These are phyloP conservation scores for Magallana nippona DNA, from an alignment of 2,888 invertebrate genomes.

Conservation along the genomic window DNA sequence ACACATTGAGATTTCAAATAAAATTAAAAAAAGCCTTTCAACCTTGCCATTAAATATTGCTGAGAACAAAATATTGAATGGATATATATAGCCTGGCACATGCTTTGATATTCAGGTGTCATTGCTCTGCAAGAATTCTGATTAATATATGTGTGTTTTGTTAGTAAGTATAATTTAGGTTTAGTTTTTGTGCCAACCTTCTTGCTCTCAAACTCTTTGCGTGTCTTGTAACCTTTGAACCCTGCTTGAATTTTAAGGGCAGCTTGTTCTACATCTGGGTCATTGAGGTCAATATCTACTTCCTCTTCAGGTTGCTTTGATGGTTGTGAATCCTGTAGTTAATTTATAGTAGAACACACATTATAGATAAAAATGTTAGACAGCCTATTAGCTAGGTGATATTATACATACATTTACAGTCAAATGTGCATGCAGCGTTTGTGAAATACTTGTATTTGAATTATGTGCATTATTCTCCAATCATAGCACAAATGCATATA, in stretches of 20 bases:
- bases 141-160: not conserved
- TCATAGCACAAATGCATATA: too few relatives aligned
- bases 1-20: too few relatives aligned
- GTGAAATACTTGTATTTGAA: too few relatives aligned
- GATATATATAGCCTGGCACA: too few relatives aligned
- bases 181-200: conserved; percentile 27
- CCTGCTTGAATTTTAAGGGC: conserved; percentile 77
- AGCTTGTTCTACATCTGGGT: conserved; percentile 76
- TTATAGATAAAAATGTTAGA: not conserved
- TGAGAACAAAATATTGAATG: too few relatives aligned
- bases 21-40: too few relatives aligned
- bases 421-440: too few relatives aligned
- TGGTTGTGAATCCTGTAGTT: conserved; percentile 5
- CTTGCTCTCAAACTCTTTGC: conserved; percentile 63
- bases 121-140: too few relatives aligned
- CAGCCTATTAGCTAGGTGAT: not conserved
- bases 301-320: conserved; percentile 56
- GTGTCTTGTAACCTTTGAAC: conserved; percentile 71
- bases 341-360: not conserved
- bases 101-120: too few relatives aligned
- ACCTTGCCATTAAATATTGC: too few relatives aligned
- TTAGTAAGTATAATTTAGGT: not conserved
- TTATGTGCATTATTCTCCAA: too few relatives aligned
- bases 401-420: not conserved
- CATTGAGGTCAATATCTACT: conserved; percentile 76